Conservation (phyloP, 1,140 invertebrate species). For the Vanessa atalanta region DNA sequence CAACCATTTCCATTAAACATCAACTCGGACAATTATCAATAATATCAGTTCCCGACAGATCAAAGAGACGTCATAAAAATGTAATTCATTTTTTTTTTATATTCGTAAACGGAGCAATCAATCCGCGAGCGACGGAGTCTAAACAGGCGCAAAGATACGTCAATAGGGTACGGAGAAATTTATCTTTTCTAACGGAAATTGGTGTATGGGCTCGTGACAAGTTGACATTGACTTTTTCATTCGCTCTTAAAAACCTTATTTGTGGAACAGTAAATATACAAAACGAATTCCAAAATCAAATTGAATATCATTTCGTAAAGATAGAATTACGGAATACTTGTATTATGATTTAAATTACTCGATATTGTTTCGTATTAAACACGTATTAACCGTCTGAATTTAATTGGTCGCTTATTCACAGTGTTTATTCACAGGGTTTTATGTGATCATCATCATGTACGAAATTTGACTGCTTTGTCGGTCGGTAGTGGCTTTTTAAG, state of each 20-base stretch:
- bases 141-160: constrained; percentile 52
- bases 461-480: no score
- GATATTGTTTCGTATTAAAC: no score
- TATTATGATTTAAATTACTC: no score
- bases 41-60: constrained; percentile 15
- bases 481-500: no score
- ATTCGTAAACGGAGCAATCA: constrained; percentile 53
- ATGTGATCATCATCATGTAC: no score
- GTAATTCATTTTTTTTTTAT: constrained; percentile 46
- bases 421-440: no score
- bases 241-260: not conserved
- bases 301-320: no score
- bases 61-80: constrained; percentile 14
- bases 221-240: constrained; percentile 20
- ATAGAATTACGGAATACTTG: no score
- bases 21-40: not conserved
- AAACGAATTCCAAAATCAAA: not conserved
- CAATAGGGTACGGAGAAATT: constrained; percentile 58
- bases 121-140: constrained; percentile 46
- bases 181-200: constrained; percentile 66
- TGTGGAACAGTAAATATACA: not conserved
- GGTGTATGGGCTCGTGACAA: constrained; percentile 52
- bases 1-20: no score
- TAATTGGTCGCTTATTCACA: no score
- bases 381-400: no score